Percentiles rank a stretch among this genome's conserved stretches.
These are phyloP conservation scores for Condylura cristata DNA, from an alignment of 2,113 vertebrate species.

Conservation along the genomic window DNA sequence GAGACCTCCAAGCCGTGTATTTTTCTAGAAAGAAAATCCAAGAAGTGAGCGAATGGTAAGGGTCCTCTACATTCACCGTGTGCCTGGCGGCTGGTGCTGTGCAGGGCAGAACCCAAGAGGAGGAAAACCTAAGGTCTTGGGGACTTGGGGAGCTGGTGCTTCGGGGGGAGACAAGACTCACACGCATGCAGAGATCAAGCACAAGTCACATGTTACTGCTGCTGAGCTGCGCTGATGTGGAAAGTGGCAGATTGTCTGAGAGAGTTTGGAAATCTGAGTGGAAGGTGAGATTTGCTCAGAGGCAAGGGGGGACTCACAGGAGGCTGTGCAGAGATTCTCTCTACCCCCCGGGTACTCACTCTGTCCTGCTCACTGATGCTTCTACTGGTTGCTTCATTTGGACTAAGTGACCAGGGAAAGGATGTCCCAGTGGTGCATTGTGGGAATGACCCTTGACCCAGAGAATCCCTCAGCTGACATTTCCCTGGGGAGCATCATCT, in stretches of 20 bases:
- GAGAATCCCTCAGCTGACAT: rapidly evolving
- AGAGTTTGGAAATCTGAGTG: neutral
- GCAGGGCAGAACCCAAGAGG: neutral
- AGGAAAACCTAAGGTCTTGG: neutral
- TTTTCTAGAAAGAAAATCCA: neutral
- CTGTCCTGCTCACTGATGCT: neutral
- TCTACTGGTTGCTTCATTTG: neutral
- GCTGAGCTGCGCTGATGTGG: neutral
- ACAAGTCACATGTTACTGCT: neutral
- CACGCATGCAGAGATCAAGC: neutral
- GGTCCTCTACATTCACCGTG: neutral
- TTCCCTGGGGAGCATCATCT: rapidly evolving
- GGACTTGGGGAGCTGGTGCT: neutral
- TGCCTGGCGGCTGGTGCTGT: rapidly evolving
- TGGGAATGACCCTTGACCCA: neutral
- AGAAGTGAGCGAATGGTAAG: neutral
- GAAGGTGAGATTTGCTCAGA: neutral
- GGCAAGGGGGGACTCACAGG: neutral
- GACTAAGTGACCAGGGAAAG: neutral
- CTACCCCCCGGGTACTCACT: neutral
- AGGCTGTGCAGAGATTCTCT: rapidly evolving
- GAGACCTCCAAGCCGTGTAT: neutral
- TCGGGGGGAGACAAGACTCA: neutral
- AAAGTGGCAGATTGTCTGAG: neutral
- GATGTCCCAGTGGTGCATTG: neutral